Evolutionary conservation across 2,797 vertebrate genomes (phyloP), one percentile per base, ranked within the genome.

Genomic region (Sebastes wilsoni): DNA sequence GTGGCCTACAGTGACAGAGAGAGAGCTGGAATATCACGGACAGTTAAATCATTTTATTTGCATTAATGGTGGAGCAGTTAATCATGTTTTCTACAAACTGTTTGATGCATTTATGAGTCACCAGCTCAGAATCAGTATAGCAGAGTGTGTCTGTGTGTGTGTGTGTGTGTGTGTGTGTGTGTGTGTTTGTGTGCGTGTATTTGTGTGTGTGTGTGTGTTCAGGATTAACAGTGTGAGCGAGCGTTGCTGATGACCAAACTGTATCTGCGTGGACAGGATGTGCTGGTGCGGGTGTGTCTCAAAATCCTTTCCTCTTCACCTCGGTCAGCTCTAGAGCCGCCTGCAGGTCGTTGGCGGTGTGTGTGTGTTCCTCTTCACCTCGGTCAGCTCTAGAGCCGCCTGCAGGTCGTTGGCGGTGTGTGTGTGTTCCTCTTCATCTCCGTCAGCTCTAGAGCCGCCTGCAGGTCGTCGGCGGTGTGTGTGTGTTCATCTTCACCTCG

Each of bases 51-150:
- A 56, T 65, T 89, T 87, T 87, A 85, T 89, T 89, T 81, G 62
- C 38, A 70, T 82, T 83, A 36, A 82, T 64, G 32, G 36, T 67
- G 59, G 75, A 34, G 68, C 66, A 71, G 55, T 6, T 69, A 42
- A 84, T 71, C 6, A 83, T 60, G 22, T 77, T 72, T 77, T 58
- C 36, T 61, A 27, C 59, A 59, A 77, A 81, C 75, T 60, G 61
- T 75, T 60, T 64, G 65, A 80, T 70, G 66, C 66, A 82, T 60
- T 81, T 66, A 87, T 83, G 68, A 89, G 67, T 88, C 80, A 81
- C 34, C 23, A 64, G 38, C 58, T 79, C 36, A 82, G 65, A 67
- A 27, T 82, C 62, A 69, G 64, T 11, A 9, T 70, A 25, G 59
- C 16, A 27, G 12, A 54, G 54, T 72, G 68, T 68, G 58, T 64